phyloP scores from a whole-genome alignment of 2,113 vertebrate species.

The Burhinus oedicnemus region DNA sequence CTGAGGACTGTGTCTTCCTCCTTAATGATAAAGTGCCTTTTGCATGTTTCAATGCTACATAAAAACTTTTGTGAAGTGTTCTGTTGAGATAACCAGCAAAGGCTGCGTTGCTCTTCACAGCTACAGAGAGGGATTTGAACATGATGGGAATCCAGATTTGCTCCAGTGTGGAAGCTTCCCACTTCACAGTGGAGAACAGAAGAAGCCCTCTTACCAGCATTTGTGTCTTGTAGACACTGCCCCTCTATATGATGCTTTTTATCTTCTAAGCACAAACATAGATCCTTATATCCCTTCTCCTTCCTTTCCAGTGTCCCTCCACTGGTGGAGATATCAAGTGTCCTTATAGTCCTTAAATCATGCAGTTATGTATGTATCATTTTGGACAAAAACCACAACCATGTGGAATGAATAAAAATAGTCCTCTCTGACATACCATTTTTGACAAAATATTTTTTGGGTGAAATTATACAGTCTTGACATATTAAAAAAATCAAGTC shows the following conservation, averaged over 20 bases:
- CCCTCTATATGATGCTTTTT: background rate
- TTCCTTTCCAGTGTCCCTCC: background rate
- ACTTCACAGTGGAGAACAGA: background rate
- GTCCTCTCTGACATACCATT: background rate
- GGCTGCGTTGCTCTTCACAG: background rate
- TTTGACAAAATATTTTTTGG: background rate
- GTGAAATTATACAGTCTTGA: background rate
- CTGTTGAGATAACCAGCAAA: background rate
- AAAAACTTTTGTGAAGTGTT: background rate
- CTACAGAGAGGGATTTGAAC: background rate
- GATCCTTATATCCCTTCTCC: background rate
- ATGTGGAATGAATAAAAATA: background rate
- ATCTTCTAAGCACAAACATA: background rate
- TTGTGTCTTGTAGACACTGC: background rate
- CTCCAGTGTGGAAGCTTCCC: background rate
- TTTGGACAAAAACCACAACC: background rate
- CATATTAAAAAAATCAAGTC: background rate
- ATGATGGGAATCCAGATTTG: background rate
- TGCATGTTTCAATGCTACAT: background rate
- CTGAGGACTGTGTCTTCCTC: background rate
- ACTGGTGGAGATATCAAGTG: background rate
- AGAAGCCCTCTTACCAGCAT: background rate
- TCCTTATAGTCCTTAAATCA: background rate
- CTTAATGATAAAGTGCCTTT: background rate
- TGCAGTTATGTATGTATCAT: background rate